Evolutionary conservation across 2,797 vertebrate genomes (phyloP).

Genomic region (Microtus obscurus): DNA sequence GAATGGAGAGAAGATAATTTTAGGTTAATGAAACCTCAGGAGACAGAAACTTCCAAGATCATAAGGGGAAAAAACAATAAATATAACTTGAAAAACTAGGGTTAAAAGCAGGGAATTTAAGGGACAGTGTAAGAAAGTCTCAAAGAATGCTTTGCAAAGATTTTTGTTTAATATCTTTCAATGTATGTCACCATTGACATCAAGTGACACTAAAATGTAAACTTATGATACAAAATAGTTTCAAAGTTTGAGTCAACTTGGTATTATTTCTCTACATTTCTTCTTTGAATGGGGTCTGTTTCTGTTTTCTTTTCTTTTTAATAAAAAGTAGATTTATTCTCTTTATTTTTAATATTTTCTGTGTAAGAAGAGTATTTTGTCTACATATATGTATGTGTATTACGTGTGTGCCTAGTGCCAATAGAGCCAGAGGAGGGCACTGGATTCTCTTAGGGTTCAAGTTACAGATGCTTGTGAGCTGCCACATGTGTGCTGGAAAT

Average conservation of each 20-base stretch:
- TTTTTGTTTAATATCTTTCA: background rate
- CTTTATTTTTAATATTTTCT: background rate
- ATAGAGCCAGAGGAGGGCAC: background rate
- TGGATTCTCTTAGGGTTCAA: background rate
- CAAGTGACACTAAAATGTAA: background rate
- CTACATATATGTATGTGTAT: background rate
- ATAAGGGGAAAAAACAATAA: background rate
- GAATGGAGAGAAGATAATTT: background rate
- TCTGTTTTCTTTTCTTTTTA: background rate
- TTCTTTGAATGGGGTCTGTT: background rate
- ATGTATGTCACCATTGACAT: background rate
- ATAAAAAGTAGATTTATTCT: background rate
- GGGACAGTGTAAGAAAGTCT: background rate
- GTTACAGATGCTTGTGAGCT: background rate
- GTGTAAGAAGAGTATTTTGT: background rate
- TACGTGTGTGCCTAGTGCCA: background rate
- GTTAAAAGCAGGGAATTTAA: background rate
- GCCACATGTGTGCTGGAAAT: background rate
- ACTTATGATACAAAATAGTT: background rate
- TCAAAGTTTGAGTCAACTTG: conserved; percentile 12
- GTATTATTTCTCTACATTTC: conserved; percentile 11
- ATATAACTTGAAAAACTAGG: background rate
- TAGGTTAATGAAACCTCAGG: background rate
- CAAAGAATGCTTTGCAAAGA: background rate
- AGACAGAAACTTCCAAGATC: background rate